phyloP scores from a whole-genome alignment of 2,888 invertebrate species.

The Ametastegia equiseti region DNA sequence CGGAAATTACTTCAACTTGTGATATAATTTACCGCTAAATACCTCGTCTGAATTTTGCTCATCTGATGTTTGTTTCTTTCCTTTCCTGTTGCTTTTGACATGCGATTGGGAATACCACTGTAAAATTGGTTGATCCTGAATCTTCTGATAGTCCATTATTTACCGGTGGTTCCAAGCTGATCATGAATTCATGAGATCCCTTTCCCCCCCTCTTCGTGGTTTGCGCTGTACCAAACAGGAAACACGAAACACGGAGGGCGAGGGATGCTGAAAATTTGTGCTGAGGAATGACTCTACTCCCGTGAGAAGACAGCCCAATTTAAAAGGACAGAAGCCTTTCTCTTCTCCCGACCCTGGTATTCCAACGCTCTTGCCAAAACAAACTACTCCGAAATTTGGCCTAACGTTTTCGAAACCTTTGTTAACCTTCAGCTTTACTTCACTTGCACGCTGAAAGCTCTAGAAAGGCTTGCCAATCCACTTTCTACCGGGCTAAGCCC shows the following conservation, averaged over 20 bases:
- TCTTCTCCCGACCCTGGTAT: neutral
- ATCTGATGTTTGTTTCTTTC: neutral
- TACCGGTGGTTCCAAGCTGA: conserved; percentile 4
- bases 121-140: neutral
- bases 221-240: neutral
- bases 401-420: conserved; percentile 20
- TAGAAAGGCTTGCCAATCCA: neutral
- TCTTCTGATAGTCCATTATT: conserved; percentile 4
- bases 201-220: neutral
- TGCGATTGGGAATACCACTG: neutral
- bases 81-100: neutral
- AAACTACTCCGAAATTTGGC: conserved; percentile 21
- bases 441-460: neutral
- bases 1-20: too few relatives aligned
- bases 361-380: neutral
- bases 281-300: conserved; percentile 16
- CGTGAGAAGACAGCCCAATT: conserved; percentile 27
- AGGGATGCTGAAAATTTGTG: neutral
- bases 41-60: neutral
- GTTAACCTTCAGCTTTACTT: conserved; percentile 27
- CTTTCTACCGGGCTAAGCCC: neutral
- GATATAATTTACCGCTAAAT: too few relatives aligned
- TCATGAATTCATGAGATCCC: conserved; percentile 25
- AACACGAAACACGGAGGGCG: conserved; percentile 5
- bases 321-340: conserved; percentile 20